These are phyloP conservation scores for Chrysodeixis includens DNA, from an alignment of 2,888 invertebrate genomes.

Conservation along the genomic window DNA sequence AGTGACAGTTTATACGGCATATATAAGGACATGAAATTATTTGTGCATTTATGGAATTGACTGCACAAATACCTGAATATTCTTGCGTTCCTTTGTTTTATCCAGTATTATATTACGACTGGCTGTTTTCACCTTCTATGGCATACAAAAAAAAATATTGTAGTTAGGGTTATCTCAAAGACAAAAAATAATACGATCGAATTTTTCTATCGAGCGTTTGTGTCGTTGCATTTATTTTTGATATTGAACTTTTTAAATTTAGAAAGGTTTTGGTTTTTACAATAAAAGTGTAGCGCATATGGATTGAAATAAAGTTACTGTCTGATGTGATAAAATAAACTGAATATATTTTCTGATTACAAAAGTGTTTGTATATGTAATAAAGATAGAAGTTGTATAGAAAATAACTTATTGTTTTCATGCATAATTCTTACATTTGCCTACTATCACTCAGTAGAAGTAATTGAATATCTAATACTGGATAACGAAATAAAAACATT, in stretches of 20 bases:
- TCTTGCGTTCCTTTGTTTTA: no score
- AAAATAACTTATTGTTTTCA: not conserved
- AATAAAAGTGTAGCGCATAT: not conserved
- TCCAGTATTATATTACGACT: no score
- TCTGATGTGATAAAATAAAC: no score
- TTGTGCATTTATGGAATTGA: not conserved
- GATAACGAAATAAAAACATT: slow-evolving; percentile 7
- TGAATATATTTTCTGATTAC: no score
- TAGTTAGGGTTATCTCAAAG: no score
- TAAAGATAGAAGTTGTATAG: not conserved
- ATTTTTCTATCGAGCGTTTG: slow-evolving; percentile 9
- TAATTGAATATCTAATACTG: not conserved
- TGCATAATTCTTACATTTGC: not conserved
- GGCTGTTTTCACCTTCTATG: no score
- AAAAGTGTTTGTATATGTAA: not conserved
- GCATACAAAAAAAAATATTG: no score
- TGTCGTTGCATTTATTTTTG: slow-evolving; percentile 27
- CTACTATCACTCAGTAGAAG: slow-evolving; percentile 6
- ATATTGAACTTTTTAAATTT: not conserved
- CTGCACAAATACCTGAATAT: no score
- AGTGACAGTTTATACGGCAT: not conserved
- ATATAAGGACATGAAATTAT: not conserved
- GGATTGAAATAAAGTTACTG: not conserved
- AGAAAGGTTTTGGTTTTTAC: not conserved
- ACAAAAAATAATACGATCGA: no score